Evolutionary conservation across 1,140 invertebrate genomes (phyloP), one percentile per base, ranked within the genome.

Genomic region (Pseudomyrmex flavicornis): DNA sequence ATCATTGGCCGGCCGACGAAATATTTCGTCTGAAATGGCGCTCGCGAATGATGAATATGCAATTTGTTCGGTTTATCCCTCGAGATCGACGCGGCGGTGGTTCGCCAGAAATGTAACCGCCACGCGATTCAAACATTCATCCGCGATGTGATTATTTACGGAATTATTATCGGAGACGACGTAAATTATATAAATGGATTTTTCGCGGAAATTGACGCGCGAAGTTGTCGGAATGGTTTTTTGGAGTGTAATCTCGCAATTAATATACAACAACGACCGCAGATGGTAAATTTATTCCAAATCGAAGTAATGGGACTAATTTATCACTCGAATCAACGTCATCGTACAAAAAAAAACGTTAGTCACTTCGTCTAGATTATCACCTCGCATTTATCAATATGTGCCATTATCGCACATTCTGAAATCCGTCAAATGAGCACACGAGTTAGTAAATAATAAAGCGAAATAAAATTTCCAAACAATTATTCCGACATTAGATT

Each of bases 101-200:
- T 35, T 35, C 35, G 35, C 54, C 12, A 35, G 44, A 50, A 50
- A 61, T 72, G 5, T 35, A 35, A 35, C 35, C 35, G 35, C 35
- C 12, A n/a, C 7, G 44, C 66, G 22, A 59, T 61, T 80, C 22
- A 15, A 26, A 80, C 35, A 35, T 70, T 79, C 59, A 59, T n/a
- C 35, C 35, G 35, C 35, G 8, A 70, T 70, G 69, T 35, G 35
- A 59, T 79, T 79, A 79, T 70, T 79, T 70, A 59, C 65, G 20
- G 2, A 17, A 59, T 48, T 79, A 70, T 12, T 44, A 35, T 35
- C 35, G 35, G 35, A 15, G 10, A 9, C 5, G n/a, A 5, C 17
- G 35, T 79, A 79, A 79, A 20, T 59, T 59, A 44, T 65, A 35
- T 35, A 70, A 79, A 79, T 46, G 35, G 13, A 56, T 69, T 79